Percentiles rank a stretch among this genome's conserved stretches.
Conservation (phyloP, 2,888 invertebrate species). For the Volucella zonaria region DNA sequence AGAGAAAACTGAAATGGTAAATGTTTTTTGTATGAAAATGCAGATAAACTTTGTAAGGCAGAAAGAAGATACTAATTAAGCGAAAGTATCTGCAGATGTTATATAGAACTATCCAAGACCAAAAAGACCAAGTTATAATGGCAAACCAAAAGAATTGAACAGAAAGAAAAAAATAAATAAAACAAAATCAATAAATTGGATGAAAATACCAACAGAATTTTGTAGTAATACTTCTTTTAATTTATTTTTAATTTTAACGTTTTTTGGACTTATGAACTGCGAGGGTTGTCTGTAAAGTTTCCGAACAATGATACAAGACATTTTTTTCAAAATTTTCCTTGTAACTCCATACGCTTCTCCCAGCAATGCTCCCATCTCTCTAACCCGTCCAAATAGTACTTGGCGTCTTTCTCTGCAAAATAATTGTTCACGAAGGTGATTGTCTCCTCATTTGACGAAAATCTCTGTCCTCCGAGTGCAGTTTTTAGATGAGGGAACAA, state of each 20-base stretch:
- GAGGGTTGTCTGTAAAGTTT: too few species aligned
- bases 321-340: too few species aligned
- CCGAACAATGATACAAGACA: too few species aligned
- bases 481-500: too few species aligned
- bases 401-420: too few species aligned
- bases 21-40: constrained; percentile 50
- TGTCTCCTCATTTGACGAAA: too few species aligned
- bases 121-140: constrained; percentile 35
- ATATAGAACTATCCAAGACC: constrained; percentile 61
- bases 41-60: constrained; percentile 16
- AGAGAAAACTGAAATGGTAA: constrained; percentile 23
- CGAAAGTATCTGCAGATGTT: constrained; percentile 49
- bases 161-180: constrained; percentile 35
- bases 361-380: too few species aligned
- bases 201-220: constrained; percentile 49
- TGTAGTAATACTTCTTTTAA: neutral
- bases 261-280: too few species aligned
- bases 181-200: constrained; percentile 68
- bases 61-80: constrained; percentile 12
- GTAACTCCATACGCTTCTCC: too few species aligned
- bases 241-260: constrained; percentile 4
- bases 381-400: too few species aligned
- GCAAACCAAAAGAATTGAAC: constrained; percentile 19
- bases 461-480: too few species aligned
- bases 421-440: too few species aligned